These are phyloP conservation scores for Palythoa grandiflora DNA, from an alignment of 92 coral and sea anemone genomes.

Conservation along the genomic window DNA sequence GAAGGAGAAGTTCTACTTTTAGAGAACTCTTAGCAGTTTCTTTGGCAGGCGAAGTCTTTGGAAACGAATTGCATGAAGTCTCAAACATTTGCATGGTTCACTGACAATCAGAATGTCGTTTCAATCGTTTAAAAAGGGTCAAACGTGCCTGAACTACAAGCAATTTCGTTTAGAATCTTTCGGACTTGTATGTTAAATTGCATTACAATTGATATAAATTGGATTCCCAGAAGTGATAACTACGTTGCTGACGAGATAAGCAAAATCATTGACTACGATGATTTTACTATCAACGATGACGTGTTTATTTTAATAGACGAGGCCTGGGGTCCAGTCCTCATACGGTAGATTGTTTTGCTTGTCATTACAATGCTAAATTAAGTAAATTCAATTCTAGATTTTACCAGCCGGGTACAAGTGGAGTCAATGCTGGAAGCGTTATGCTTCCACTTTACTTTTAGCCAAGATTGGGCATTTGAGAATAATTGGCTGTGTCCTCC, in stretches of 20 bases:
- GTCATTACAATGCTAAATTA: constrained; percentile 62
- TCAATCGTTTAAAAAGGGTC: constrained; percentile 53
- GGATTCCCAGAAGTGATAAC: constrained; percentile 66
- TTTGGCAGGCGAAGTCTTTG: constrained; percentile 51
- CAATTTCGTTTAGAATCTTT: constrained; percentile 50
- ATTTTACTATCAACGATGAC: constrained; percentile 53
- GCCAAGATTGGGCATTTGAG: constrained; percentile 36
- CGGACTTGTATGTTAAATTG: constrained; percentile 32
- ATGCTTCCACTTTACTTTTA: too few species aligned
- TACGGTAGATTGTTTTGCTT: constrained; percentile 61
- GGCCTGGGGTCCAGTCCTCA: constrained; percentile 72
- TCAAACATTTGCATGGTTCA: constrained; percentile 57
- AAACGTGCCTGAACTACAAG: constrained; percentile 56
- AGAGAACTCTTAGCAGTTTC: constrained; percentile 62
- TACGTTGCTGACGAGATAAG: constrained; percentile 60
- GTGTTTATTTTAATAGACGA: constrained; percentile 52
- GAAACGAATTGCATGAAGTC: constrained; percentile 1
- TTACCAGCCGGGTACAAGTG: constrained; percentile 70
- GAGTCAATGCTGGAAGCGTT: constrained; percentile 80
- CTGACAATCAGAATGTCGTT: constrained; percentile 55
- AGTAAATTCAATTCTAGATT: constrained; percentile 39
- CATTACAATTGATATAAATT: constrained; percentile 49
- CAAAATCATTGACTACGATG: constrained; percentile 52
- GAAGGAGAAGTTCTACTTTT: constrained; percentile 61
- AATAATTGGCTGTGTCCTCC: constrained; percentile 39